Base-by-base conservation (phyloP, 2,113 vertebrate genomes). In the Chionis minor region DNA sequence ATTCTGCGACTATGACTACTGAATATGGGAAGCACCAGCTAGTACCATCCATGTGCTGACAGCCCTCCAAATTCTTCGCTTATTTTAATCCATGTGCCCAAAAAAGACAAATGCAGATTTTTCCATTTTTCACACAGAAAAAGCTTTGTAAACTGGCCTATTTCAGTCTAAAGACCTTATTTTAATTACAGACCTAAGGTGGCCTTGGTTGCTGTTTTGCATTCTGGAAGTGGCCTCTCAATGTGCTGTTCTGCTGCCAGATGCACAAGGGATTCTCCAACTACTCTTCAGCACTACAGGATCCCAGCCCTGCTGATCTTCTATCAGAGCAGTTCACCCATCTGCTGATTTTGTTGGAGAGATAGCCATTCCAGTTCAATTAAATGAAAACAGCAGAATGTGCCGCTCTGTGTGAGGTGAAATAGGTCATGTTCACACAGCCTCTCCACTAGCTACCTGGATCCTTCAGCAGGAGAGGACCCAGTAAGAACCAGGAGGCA, bases 171-270 rank as follows among this genome's bases (percentile, higher is more conserved):
- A 59, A 33, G 14, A 86, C 38, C 38, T 38, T 38, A 38, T 38
- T 38, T 38, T 38, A 70, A 52, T 30, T 45, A 23, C 16, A 35
- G 21, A 59, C 21, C 19, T 47, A 45, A 52, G 15, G 28, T n/a
- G 56, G 62, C 32, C 2, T 0, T 28, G 16, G 19, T 12, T 16
- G 45, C 30, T 63, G 19, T 18, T 90, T 26, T 74, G 42, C 20
- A 23, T 3, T 63, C 49, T 1, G 0, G 49, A 19, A 90, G 38
- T 8, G 45, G 47, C 28, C 28, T 67, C 30, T 28, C 42, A 23
- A 27, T 2, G 1, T 0, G 0, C 13, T 1, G 1, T 52, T 44
- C 35, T 40, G 56, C 35, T 49, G 30, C 30, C 40, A 67, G 22
- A 18, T 67, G 35, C 32, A 18, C 19, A 38, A 70, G 49, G 33